Conservation (phyloP, 2,888 invertebrate genomes). For the Mimachlamys varia region DNA sequence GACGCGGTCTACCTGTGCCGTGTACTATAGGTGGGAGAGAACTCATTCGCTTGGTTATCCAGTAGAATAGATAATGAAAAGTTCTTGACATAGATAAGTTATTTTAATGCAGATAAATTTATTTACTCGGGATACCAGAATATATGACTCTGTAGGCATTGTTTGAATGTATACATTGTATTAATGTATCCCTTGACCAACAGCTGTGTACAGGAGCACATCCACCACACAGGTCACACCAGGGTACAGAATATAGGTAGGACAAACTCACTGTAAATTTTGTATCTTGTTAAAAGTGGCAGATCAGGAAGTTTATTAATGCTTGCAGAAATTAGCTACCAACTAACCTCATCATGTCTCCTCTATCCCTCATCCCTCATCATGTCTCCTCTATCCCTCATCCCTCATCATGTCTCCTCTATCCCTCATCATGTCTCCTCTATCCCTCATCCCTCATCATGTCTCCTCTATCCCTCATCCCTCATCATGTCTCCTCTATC, state of each 20-base stretch:
- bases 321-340: too few species aligned
- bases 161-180: not conserved
- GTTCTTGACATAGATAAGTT: constrained; percentile 11
- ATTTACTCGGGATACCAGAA: not conserved
- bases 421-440: too few species aligned
- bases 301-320: not conserved
- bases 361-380: too few species aligned
- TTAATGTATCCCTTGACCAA: not conserved
- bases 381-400: not conserved
- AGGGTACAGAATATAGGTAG: not conserved
- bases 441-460: too few species aligned
- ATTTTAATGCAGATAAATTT: constrained; percentile 13
- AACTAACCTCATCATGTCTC: too few species aligned
- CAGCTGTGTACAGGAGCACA: not conserved
- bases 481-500: not conserved
- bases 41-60: not conserved
- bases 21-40: not conserved
- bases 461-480: too few species aligned
- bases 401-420: too few species aligned
- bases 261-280: not conserved
- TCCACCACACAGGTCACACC: not conserved
- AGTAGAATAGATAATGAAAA: constrained; percentile 18
- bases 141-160: not conserved
- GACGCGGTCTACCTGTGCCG: not conserved
- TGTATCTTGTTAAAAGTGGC: not conserved